Evolutionary conservation across 2,113 vertebrate species (phyloP).

Genomic region (Takifugu flavidus): DNA sequence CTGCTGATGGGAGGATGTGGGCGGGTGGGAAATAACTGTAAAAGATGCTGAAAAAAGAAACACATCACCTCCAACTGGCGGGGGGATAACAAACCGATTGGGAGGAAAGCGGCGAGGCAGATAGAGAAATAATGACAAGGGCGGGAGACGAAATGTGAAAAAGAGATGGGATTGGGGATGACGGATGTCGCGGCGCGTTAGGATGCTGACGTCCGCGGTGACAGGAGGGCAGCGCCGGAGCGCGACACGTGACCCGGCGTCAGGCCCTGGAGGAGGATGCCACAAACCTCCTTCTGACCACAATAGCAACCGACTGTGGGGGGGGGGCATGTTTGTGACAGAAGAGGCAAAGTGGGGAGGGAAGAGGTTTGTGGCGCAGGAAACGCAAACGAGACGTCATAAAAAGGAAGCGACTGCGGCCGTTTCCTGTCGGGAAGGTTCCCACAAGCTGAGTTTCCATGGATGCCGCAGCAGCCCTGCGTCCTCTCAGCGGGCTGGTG

Average conservation of each 20-base stretch:
- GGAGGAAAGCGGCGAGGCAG: neutral
- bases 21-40: neutral
- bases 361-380: neutral
- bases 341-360: conserved; percentile 1
- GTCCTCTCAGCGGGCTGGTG: conserved; percentile 6
- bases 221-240: conserved; percentile 42
- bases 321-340: conserved; percentile 18
- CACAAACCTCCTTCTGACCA: conserved; percentile 29
- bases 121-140: neutral
- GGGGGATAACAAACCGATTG: neutral
- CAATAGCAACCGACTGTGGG: conserved; percentile 11
- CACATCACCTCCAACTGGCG: neutral
- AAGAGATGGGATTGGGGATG: conserved; percentile 15
- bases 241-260: conserved; percentile 56
- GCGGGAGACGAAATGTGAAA: conserved; percentile 26
- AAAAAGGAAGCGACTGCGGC: too few species aligned
- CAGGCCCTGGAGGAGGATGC: conserved; percentile 42
- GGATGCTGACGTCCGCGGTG: conserved; percentile 44
- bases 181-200: conserved; percentile 58
- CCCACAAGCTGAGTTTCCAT: too few species aligned
- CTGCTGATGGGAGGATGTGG: conserved; percentile 11
- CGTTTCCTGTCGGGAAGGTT: too few species aligned
- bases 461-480: neutral
- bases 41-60: neutral
- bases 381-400: too few species aligned